A percentile compares a stretch with the other conserved stretches of the same genome.
These are phyloP conservation scores for Cyprinus carpio DNA, from an alignment of 2,113 vertebrate genomes.

Conservation along the genomic window DNA sequence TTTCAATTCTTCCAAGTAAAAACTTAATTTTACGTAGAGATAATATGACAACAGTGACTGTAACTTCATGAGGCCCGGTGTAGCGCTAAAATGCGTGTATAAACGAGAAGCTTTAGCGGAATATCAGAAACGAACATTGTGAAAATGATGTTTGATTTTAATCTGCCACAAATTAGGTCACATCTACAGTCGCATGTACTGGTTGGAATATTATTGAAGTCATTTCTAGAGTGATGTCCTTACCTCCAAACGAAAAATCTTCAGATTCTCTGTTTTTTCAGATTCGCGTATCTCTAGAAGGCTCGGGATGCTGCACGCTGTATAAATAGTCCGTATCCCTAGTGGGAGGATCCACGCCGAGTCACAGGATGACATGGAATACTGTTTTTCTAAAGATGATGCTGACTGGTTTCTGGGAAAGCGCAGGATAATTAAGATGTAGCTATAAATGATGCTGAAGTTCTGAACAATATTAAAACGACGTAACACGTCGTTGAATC, in stretches of 20 bases:
- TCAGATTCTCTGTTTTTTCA: slow-evolving; percentile 4
- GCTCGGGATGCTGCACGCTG: slow-evolving; percentile 50
- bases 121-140: background rate
- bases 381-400: background rate
- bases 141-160: slow-evolving; percentile 25
- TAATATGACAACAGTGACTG: background rate
- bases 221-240: slow-evolving; percentile 2
- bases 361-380: slow-evolving; percentile 58
- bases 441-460: background rate
- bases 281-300: slow-evolving; percentile 14
- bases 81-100: background rate
- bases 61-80: background rate
- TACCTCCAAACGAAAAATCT: slow-evolving; percentile 36
- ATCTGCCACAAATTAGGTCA: slow-evolving; percentile 68
- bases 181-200: slow-evolving; percentile 37
- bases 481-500: background rate
- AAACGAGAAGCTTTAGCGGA: background rate
- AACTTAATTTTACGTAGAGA: background rate
- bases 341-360: slow-evolving; percentile 69
- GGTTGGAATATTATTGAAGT: background rate
- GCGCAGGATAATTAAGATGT: no score
- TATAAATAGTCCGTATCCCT: slow-evolving; percentile 69
- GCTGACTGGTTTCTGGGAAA: background rate
- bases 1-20: background rate
- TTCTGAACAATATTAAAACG: background rate